A percentile compares a stretch with the other conserved stretches of the same genome.
phyloP scores from a whole-genome alignment of 2,888 invertebrate genomes.

The Drosophila rellima region DNA sequence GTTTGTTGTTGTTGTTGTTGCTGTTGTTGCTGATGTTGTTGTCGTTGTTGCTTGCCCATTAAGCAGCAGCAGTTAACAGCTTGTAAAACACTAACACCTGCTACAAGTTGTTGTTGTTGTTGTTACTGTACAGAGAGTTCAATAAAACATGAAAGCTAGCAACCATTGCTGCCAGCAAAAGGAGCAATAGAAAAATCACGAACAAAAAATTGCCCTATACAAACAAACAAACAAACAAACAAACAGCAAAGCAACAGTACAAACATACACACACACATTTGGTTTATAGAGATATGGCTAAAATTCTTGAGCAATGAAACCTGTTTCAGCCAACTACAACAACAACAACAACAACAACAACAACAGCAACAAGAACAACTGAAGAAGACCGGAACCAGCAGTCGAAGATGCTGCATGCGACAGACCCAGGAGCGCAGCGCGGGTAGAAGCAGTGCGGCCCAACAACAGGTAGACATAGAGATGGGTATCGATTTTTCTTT shows the following conservation, averaged over 20 bases:
- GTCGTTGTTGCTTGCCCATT: slow-evolving; percentile 54
- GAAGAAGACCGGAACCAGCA: slow-evolving; percentile 74
- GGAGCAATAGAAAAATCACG: slow-evolving; percentile 76
- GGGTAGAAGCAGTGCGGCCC: slow-evolving; percentile 21
- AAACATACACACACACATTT: slow-evolving; percentile 18
- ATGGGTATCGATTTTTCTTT: no score
- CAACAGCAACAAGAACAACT: slow-evolving; percentile 41
- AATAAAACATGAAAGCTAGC: slow-evolving; percentile 66
- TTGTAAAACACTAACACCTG: slow-evolving; percentile 79
- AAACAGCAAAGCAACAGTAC: slow-evolving; percentile 30
- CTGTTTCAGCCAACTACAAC: slow-evolving; percentile 63
- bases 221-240: slow-evolving; percentile 50
- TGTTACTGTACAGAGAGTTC: slow-evolving; percentile 61
- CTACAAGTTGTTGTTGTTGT: slow-evolving; percentile 54
- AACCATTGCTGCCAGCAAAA: slow-evolving; percentile 50
- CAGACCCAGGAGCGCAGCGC: slow-evolving; percentile 42
- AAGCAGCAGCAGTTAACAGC: slow-evolving; percentile 77
- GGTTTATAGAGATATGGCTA: slow-evolving; percentile 50
- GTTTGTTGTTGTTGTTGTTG: slow-evolving; percentile 21
- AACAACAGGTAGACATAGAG: not conserved
- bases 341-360: slow-evolving; percentile 15
- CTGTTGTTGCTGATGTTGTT: slow-evolving; percentile 19
- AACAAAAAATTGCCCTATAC: slow-evolving; percentile 36
- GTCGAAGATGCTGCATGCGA: slow-evolving; percentile 45
- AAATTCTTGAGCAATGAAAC: slow-evolving; percentile 76